Evolutionary conservation across 2,113 vertebrate species (phyloP), one percentile per base, ranked within the genome.

Genomic region (Percopsis transmontana): DNA sequence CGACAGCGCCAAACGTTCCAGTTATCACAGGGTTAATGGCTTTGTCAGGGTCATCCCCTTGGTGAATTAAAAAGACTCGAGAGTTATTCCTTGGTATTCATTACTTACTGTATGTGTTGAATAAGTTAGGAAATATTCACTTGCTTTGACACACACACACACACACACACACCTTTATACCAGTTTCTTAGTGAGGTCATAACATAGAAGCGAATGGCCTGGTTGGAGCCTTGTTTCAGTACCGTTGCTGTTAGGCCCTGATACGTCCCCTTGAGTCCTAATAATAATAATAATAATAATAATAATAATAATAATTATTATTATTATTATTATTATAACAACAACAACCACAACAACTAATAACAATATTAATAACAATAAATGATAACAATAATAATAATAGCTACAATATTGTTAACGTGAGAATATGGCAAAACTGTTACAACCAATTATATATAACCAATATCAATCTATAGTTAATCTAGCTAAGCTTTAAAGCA

Each of bases 181-280:
- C 97, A 99, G 92, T 99, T 99, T 81, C 88, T 95, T 72, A 99
- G 86, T 0, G 94, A 94, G 0, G 97, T 99, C 97, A 99, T 99
- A 69, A 99, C 95, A 0, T 94, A 99, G 89, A 99, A 99, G 45
- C 97, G 95, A 72, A 99, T 99, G 65, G 97, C 97, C 85, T 99
- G 97, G 84, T 99, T 99, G 1, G 97, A 99, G 18, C 97, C 97
- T 75, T 99, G 97, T 76, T 99, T 99, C 65, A 99, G 87, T 7
- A 99, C 78, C 0, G 97, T 99, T 1, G 97, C 97, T 0, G 97
- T 99, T 11, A 99, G 86, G 39, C 96, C 97, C 76, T 99, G 97
- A 77, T 99, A 99, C 0, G 96, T 99, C 62, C 97, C 97, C 75
- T 77, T 95, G 15, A 99, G 74, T 5, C 97, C 96, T 99, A 77